Base-by-base conservation (phyloP, 2,888 invertebrate species). In the Agrypnus murinus region DNA sequence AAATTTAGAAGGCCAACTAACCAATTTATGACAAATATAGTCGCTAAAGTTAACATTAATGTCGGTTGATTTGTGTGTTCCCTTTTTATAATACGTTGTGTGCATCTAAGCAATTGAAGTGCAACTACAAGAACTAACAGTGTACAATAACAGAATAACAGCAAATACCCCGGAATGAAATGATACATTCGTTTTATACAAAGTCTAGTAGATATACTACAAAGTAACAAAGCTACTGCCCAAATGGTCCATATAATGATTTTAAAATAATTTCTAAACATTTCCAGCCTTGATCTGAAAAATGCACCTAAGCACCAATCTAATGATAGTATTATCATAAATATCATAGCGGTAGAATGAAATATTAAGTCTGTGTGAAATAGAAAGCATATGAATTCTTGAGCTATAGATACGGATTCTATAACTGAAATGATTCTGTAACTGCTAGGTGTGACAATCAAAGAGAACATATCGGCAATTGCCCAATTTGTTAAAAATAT, bases 401-500 rank as follows among this genome's bases (percentile, higher is more conserved):
- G 4, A 9, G 60, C 34, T 7, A 60, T 10, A 15, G 14, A 0
- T 4, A 34, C 19, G 2, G 36, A 14, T 25, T 67, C 60, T 3
- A 60, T 50, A 10, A 60, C 15, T 25, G 66, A 40, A 8, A 43
- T 32, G 19, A 67, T 31, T 38, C 59, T 31, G 14, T 59, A 59
- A 31, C 46, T 36, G n/a, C 59, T 59, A 2, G 60, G 66, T 12
- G 48, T 50, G 8, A 32, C 40, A 2, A 55, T 12, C 40, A 57
- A n/a, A 0, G 57, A 57, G 17, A 14, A 38, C 0, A 57, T 1
- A 7, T 57, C 57, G 4, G 57, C 57, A 38, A 57, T 57, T 8
- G 57, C 57, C 57, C 57, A 57, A n/a, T 57, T 57, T 19, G 57
- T 38, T n/a, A 57, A 10, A n/a, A 57, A 57, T 2, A 57, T 57